A percentile compares a stretch with the other conserved stretches of the same genome.
Conservation (phyloP, 2,888 invertebrate genomes). For the Drosophila pseudotakahashii region DNA sequence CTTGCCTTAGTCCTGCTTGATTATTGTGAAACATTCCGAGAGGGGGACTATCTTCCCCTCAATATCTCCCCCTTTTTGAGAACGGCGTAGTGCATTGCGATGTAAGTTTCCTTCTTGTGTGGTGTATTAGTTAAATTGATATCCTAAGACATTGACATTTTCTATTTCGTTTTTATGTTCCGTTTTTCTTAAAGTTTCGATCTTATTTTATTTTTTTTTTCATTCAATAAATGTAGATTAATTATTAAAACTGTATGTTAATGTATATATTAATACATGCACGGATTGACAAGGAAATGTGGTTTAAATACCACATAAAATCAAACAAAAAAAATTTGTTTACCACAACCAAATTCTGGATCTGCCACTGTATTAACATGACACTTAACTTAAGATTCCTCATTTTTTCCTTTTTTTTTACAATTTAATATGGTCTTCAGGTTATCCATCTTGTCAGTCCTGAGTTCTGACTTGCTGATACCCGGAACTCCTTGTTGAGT, state of each 20-base stretch:
- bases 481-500: not conserved
- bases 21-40: conserved; percentile 68
- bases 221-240: too few species aligned
- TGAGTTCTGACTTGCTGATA: not conserved
- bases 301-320: too few species aligned
- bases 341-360: too few species aligned
- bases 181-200: too few species aligned
- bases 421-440: not conserved
- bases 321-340: too few species aligned
- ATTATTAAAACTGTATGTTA: too few species aligned
- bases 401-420: not conserved
- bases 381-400: not conserved
- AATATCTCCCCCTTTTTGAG: not conserved
- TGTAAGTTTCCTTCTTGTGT: conserved; percentile 13
- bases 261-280: too few species aligned
- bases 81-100: conserved; percentile 6
- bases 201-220: too few species aligned
- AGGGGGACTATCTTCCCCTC: not conserved
- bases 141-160: conserved; percentile 2
- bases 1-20: conserved; percentile 60
- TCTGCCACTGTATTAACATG: too few species aligned
- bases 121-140: conserved; percentile 76
- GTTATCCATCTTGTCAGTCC: not conserved
- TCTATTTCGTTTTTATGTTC: not conserved
- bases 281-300: too few species aligned